A percentile compares a stretch with the other conserved stretches of the same genome.
Evolutionary conservation across 2,113 vertebrate species (phyloP).

Genomic region (Sorex fumeus): DNA sequence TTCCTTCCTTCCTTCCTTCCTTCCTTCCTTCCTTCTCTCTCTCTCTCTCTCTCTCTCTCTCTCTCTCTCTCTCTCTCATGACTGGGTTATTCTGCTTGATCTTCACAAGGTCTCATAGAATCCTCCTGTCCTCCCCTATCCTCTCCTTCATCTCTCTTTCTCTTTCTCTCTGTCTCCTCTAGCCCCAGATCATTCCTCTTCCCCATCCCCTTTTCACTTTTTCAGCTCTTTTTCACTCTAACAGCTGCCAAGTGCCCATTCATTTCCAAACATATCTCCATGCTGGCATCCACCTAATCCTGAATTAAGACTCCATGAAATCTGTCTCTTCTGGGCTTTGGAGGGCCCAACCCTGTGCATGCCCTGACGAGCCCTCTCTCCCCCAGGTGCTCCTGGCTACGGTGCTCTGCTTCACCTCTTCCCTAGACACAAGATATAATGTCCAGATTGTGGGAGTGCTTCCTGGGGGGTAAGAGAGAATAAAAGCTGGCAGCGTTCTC

Average conservation of each 20-base stretch:
- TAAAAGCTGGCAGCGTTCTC: not conserved
- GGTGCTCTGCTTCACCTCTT: conserved; percentile 91
- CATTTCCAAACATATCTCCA: not conserved
- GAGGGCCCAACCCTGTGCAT: not conserved
- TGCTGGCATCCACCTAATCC: not conserved
- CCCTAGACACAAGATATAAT: conserved; percentile 91
- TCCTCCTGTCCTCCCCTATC: not conserved
- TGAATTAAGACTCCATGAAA: not conserved
- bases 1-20: too few relatives aligned
- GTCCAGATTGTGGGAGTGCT: conserved; percentile 95
- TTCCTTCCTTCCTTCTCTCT: not conserved
- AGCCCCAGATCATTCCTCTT: not conserved
- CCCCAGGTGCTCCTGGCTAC: conserved; percentile 93
- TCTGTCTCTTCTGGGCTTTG: not conserved
- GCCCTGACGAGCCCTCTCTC: not conserved
- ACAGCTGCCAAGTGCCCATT: not conserved
- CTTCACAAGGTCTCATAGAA: not conserved
- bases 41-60: not conserved
- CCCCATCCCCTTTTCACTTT: not conserved
- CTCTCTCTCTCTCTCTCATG: too few relatives aligned
- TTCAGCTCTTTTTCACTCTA: not conserved
- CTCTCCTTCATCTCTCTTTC: too few relatives aligned
- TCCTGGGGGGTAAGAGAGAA: conserved; percentile 91
- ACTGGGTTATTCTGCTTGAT: too few relatives aligned
- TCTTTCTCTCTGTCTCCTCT: not conserved